Percentiles rank a stretch among this genome's conserved stretches.
Evolutionary conservation across 2,113 vertebrate genomes (phyloP).

Genomic region (Neopipo cinnamomea): DNA sequence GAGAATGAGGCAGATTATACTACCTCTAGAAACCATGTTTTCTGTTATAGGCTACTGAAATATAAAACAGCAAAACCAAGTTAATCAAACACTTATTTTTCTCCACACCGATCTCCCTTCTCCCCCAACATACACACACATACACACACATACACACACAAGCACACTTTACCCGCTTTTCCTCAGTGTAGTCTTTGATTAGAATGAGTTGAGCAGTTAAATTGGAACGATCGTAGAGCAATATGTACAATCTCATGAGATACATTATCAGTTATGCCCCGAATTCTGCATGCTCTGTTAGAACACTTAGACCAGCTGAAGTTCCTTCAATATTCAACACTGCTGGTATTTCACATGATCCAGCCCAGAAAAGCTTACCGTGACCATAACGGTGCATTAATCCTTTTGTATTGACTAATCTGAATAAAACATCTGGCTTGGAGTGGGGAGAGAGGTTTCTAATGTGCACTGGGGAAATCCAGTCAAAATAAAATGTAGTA

Average conservation of each 20-base stretch:
- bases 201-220: constrained; percentile 31
- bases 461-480: not conserved
- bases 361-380: not conserved
- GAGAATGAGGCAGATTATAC: not conserved
- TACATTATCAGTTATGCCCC: constrained; percentile 1
- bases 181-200: constrained; percentile 24
- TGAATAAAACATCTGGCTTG: not conserved
- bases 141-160: not conserved
- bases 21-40: not conserved
- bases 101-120: not conserved
- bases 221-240: not conserved
- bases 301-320: not conserved
- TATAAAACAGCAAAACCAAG: not conserved
- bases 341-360: not conserved
- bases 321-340: not conserved
- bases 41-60: not conserved
- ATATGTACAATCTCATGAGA: constrained; percentile 46
- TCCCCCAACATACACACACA: not conserved
- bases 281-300: not conserved
- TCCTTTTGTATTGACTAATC: not conserved
- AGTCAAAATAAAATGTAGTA: not conserved
- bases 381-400: not conserved
- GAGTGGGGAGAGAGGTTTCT: not conserved
- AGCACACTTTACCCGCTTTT: not conserved
- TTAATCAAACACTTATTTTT: constrained; percentile 48